Percentiles rank a stretch among this genome's conserved stretches.
These are phyloP conservation scores for Hypercompe scribonia DNA, from an alignment of 2,888 invertebrate species.

Conservation along the genomic window DNA sequence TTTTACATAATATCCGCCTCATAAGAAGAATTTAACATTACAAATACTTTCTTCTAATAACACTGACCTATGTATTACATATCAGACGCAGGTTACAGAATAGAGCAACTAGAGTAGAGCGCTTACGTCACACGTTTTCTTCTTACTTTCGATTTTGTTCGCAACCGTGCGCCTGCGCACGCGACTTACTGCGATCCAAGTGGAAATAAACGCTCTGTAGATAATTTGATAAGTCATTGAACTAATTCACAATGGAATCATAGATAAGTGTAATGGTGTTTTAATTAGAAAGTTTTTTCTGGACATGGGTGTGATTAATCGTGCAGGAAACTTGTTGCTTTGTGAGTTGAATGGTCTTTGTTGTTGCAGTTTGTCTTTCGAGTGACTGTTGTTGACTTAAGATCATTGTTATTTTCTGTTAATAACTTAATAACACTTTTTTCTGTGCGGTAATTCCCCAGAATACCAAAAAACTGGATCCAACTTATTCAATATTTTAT, in stretches of 20 bases:
- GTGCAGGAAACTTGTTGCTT: constrained; percentile 8
- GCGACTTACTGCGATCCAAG: constrained; percentile 38
- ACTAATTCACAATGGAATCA: constrained; percentile 40
- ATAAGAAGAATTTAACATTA: constrained; percentile 30
- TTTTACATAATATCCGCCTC: constrained; percentile 13
- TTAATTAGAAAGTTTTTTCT: constrained; percentile 46
- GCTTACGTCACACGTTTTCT: constrained; percentile 75
- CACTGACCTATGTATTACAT: constrained; percentile 48
- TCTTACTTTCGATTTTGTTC: constrained; percentile 78
- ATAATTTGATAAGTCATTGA: constrained; percentile 48
- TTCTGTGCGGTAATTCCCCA: no score
- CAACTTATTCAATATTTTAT: no score
- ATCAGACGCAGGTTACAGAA: constrained; percentile 45
- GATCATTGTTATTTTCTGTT: background rate
- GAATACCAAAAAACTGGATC: no score
- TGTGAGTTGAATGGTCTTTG: background rate
- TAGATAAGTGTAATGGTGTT: constrained; percentile 25
- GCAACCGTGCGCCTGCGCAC: constrained; percentile 53
- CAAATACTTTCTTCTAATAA: constrained; percentile 27
- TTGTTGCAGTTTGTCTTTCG: background rate
- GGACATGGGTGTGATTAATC: background rate
- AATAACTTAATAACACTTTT: no score
- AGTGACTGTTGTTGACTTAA: background rate
- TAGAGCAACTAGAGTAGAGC: constrained; percentile 59
- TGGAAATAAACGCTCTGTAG: constrained; percentile 48